A percentile compares a stretch with the other conserved stretches of the same genome.
These are phyloP conservation scores for Geopemphigus sp. DNA, from an alignment of 1,140 invertebrate genomes.

Conservation along the genomic window DNA sequence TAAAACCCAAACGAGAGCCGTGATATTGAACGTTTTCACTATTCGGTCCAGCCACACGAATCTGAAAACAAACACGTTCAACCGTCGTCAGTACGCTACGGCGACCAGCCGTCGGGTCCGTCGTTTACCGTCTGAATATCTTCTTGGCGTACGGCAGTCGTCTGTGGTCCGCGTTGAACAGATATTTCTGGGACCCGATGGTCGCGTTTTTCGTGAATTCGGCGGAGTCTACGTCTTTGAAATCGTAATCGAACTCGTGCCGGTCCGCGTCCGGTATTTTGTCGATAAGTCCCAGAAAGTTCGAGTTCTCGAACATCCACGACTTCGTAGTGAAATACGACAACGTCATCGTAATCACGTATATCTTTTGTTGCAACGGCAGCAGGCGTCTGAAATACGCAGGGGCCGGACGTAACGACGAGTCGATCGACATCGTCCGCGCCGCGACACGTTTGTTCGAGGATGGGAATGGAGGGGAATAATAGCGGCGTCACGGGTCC, in stretches of 20 bases:
- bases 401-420: no score
- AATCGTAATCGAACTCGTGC: conserved; percentile 55
- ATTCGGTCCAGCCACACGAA: conserved; percentile 15
- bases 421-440: no score
- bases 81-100: no score
- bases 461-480: no score
- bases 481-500: no score
- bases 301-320: conserved; percentile 86
- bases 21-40: neutral
- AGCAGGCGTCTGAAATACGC: conserved; percentile 55
- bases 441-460: no score
- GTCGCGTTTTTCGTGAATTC: conserved; percentile 60
- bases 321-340: conserved; percentile 90
- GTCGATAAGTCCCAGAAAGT: conserved; percentile 69
- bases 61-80: conserved; percentile 11
- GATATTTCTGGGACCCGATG: conserved; percentile 60
- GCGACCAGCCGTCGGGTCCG: no score
- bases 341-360: conserved; percentile 68
- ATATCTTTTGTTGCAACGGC: conserved; percentile 60
- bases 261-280: conserved; percentile 58
- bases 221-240: conserved; percentile 56
- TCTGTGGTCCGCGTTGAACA: conserved; percentile 60
- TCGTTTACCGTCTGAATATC: neutral
- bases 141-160: neutral
- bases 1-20: neutral